Conservation (phyloP, 2,113 vertebrate species). For the Anseranas semipalmata region DNA sequence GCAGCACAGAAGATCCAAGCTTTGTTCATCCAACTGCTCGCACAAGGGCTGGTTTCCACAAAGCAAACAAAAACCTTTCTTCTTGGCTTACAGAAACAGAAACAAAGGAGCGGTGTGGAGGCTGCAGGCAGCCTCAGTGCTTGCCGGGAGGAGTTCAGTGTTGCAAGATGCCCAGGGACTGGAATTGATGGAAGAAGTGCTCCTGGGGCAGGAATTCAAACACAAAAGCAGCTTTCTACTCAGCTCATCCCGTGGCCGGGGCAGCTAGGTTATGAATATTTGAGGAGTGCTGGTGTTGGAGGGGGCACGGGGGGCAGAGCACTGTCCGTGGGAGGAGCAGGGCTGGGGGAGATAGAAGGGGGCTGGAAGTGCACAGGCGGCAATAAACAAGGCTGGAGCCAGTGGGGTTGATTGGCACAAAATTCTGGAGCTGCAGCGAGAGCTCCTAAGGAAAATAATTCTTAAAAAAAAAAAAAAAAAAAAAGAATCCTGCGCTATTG, state of each 20-base stretch:
- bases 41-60: neutral
- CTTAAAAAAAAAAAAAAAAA: too few relatives aligned
- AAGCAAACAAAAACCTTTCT: neutral
- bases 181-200: neutral
- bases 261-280: neutral
- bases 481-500: neutral
- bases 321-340: neutral
- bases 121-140: neutral
- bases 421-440: neutral
- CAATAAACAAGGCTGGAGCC: neutral
- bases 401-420: neutral
- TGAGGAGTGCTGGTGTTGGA: neutral
- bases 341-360: neutral
- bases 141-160: neutral
- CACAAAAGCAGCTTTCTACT: neutral
- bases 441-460: neutral
- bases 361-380: neutral
- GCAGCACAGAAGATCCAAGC: neutral
- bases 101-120: neutral
- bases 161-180: neutral
- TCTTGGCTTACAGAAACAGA: neutral
- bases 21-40: accelerated
- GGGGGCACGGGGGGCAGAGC: neutral
- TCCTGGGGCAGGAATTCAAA: neutral
- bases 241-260: neutral